Evolutionary conservation across 2,797 vertebrate species (phyloP).

Genomic region (Gambusia yucatana): DNA sequence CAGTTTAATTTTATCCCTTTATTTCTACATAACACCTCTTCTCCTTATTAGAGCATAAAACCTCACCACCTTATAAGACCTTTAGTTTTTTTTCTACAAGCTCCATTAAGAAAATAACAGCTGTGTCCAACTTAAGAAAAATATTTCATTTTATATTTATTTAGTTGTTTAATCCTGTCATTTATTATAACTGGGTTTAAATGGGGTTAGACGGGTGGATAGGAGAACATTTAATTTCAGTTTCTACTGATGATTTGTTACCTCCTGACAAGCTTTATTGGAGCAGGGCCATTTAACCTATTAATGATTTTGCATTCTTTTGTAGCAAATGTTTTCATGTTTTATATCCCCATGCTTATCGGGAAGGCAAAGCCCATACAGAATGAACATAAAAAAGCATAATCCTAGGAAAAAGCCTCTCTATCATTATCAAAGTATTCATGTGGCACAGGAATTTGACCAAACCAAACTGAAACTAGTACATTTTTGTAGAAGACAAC

Average conservation of each 20-base stretch:
- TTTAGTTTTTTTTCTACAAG: not conserved
- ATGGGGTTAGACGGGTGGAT: not conserved
- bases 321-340: not conserved
- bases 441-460: not conserved
- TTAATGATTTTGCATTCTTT: not conserved
- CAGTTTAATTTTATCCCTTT: too few relatives aligned
- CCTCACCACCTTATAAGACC: not conserved
- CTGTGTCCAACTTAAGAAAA: not conserved
- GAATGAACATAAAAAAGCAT: not conserved
- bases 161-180: not conserved
- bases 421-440: not conserved
- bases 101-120: not conserved
- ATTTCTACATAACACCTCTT: not conserved
- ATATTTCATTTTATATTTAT: not conserved
- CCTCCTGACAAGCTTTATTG: not conserved
- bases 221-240: not conserved
- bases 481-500: not conserved
- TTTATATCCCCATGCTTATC: not conserved
- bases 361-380: not conserved
- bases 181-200: not conserved
- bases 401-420: not conserved
- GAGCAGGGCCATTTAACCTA: not conserved
- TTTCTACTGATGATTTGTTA: conserved; percentile 1
- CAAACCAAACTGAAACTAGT: conserved; percentile 4
- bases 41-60: not conserved